Percentiles rank a stretch among this genome's conserved stretches.
Conservation (phyloP, 2,888 invertebrate genomes). For the Trichopoda pennipes region DNA sequence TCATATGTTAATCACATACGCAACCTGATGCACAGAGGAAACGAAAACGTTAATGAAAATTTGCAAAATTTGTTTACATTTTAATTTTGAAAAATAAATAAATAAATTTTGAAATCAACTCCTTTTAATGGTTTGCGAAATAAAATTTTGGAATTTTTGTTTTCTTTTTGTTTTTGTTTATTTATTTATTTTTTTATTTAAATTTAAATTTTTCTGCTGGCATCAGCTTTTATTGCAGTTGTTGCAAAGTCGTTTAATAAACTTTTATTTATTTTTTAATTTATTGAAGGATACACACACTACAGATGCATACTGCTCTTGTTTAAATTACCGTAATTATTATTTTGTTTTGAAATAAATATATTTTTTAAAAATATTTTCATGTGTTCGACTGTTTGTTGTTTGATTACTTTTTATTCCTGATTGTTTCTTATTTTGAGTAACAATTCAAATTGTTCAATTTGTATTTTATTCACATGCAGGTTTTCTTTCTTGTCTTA, state of each 20-base stretch:
- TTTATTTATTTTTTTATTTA: conserved; percentile 50
- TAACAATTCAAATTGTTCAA: conserved; percentile 17
- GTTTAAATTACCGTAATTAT: conserved; percentile 36
- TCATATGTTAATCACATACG: background rate
- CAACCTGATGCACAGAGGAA: background rate
- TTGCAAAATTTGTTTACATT: conserved; percentile 34
- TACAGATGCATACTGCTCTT: background rate
- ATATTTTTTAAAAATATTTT: conserved; percentile 26
- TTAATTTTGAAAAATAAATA: conserved; percentile 19
- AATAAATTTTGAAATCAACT: conserved; percentile 18
- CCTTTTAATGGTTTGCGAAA: conserved; percentile 11
- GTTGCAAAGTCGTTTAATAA: conserved; percentile 7
- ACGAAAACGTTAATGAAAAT: conserved; percentile 12
- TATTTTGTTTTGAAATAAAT: conserved; percentile 33
- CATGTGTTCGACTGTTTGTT: conserved; percentile 14
- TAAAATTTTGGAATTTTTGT: conserved; percentile 24
- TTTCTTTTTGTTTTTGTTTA: background rate
- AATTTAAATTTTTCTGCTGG: background rate
- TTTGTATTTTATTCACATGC: conserved; percentile 45
- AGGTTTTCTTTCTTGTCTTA: background rate
- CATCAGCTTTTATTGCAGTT: conserved; percentile 15
- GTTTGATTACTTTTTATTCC: conserved; percentile 19
- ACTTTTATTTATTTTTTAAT: too few species aligned
- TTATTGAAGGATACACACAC: conserved; percentile 30
- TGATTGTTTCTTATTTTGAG: background rate